phyloP scores from a whole-genome alignment of 2,888 invertebrate genomes.

The Watsonalla cultraria region DNA sequence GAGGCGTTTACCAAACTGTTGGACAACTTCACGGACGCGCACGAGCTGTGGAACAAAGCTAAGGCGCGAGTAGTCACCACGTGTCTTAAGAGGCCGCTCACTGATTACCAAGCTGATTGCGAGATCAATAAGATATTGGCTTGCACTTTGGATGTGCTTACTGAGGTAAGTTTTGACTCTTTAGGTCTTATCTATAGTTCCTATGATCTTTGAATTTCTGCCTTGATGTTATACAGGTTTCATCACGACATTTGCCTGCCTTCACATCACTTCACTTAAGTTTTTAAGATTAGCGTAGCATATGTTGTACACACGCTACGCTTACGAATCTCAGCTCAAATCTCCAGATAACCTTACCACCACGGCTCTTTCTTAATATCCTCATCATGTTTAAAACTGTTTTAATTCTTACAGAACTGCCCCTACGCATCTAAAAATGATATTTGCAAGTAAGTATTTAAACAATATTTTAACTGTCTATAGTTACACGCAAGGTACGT shows the following conservation, averaged over 20 bases:
- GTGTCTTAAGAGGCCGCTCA: conserved; percentile 40
- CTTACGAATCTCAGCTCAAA: no score
- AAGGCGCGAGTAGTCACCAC: conserved; percentile 53
- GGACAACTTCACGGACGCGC: conserved; percentile 43
- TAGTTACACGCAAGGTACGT: no score
- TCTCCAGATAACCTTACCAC: no score
- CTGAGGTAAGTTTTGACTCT: conserved; percentile 48
- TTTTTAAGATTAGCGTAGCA: background rate
- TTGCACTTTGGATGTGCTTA: conserved; percentile 60
- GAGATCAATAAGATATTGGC: conserved; percentile 56
- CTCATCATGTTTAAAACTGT: no score
- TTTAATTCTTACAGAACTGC: conserved; percentile 54
- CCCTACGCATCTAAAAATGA: conserved; percentile 47
- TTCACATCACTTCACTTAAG: no score
- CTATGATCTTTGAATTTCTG: no score
- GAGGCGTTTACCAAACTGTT: conserved; percentile 49
- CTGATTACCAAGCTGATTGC: conserved; percentile 44
- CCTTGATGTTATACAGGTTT: no score
- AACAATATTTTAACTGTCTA: no score
- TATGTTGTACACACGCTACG: no score
- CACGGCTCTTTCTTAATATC: no score
- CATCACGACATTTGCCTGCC: no score
- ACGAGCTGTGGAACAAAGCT: conserved; percentile 52
- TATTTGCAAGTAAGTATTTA: conserved; percentile 51
- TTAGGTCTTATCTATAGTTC: no score